Percentiles rank a stretch among this genome's conserved stretches.
phyloP scores from a whole-genome alignment of 2,888 invertebrate species.

The Euspilapteryx auroguttella region DNA sequence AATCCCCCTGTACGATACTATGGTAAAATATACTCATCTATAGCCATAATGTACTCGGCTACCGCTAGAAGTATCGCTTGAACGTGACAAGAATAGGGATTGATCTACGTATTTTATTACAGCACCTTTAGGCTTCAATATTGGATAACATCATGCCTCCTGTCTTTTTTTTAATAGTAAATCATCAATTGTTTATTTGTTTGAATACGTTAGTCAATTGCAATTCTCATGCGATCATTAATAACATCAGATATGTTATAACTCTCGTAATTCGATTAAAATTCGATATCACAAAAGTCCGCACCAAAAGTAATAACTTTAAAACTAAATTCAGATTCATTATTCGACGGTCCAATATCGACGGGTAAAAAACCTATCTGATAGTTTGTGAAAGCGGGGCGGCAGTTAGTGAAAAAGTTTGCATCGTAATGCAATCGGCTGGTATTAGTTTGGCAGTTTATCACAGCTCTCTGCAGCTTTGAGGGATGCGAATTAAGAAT shows the following conservation, averaged over 20 bases:
- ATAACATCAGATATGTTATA: too few relatives aligned
- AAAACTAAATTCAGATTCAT: slow-evolving; percentile 34
- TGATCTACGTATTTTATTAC: too few relatives aligned
- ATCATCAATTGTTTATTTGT: too few relatives aligned
- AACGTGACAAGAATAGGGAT: too few relatives aligned
- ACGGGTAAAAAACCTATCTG: slow-evolving; percentile 25
- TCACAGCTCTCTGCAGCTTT: slow-evolving; percentile 44
- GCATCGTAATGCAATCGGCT: slow-evolving; percentile 52
- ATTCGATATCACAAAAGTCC: slow-evolving; percentile 4
- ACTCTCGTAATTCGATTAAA: slow-evolving; percentile 5
- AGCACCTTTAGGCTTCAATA: too few relatives aligned
- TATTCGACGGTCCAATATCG: slow-evolving; percentile 32
- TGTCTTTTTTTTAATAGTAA: too few relatives aligned
- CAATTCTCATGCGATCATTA: too few relatives aligned
- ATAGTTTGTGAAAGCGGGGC: slow-evolving; percentile 5
- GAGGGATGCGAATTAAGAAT: slow-evolving; percentile 51
- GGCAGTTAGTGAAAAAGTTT: slow-evolving; percentile 53
- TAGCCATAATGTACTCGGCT: too few relatives aligned
- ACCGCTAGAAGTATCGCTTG: too few relatives aligned
- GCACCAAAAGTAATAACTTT: slow-evolving; percentile 13
- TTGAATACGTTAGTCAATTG: too few relatives aligned
- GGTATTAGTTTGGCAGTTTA: slow-evolving; percentile 53
- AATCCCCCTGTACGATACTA: slow-evolving; percentile 31
- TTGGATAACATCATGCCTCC: too few relatives aligned
- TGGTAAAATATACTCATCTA: slow-evolving; percentile 15